Conservation (phyloP, 2,797 vertebrate species). For the Anabas testudineus region DNA sequence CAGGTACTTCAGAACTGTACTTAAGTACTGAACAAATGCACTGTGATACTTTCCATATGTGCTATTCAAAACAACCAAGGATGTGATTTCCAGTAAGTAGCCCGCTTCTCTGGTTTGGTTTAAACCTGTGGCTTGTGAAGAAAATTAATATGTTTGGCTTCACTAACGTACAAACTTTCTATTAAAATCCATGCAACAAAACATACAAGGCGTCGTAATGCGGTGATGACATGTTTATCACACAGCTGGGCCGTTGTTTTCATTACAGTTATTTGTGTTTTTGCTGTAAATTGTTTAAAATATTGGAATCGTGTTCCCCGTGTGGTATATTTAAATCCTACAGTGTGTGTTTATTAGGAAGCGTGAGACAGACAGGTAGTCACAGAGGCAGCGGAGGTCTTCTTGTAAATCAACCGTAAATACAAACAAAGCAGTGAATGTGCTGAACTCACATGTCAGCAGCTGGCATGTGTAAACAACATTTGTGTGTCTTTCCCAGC, state of each 20-base stretch:
- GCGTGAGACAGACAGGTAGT: not conserved
- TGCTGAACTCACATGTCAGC: slow-evolving; percentile 59
- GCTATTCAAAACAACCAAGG: not conserved
- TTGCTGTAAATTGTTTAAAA: not conserved
- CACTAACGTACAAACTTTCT: not conserved
- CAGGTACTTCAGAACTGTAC: not conserved
- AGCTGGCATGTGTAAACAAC: slow-evolving; percentile 47
- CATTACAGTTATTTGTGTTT: not conserved
- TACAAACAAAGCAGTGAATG: slow-evolving; percentile 64
- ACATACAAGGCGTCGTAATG: not conserved
- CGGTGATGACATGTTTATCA: not conserved
- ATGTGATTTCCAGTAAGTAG: not conserved
- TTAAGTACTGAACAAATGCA: not conserved
- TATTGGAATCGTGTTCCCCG: not conserved
- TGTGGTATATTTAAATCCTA: not conserved
- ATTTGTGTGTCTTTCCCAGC: slow-evolving; percentile 49
- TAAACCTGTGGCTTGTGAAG: not conserved
- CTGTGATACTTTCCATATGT: not conserved
- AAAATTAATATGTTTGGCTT: not conserved
- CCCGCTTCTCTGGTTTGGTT: not conserved
- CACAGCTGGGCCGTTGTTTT: not conserved
- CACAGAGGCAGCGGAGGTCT: not conserved
- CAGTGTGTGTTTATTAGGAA: not conserved
- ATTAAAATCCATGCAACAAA: not conserved
- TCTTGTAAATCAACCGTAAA: slow-evolving; percentile 42